Percentiles rank a stretch among this genome's conserved stretches.
phyloP scores from a whole-genome alignment of 1,140 invertebrate genomes.

The Chrysoperla carnea region DNA sequence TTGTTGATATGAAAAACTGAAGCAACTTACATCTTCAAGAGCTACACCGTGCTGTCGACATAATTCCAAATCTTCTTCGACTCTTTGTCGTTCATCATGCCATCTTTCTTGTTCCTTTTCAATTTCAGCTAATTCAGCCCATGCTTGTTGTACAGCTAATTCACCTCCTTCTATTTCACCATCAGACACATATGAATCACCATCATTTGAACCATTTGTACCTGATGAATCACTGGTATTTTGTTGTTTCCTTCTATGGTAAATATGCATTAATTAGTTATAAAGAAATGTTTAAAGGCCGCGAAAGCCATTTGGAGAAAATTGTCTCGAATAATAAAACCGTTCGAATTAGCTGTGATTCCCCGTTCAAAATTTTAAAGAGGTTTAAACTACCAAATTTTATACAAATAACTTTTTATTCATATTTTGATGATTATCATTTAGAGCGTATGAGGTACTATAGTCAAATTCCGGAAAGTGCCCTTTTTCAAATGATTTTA shows the following conservation, averaged over 20 bases:
- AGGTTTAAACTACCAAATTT: too few relatives aligned
- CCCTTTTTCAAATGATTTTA: too few relatives aligned
- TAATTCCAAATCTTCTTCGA: slow-evolving; percentile 60
- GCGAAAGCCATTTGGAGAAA: too few relatives aligned
- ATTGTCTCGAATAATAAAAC: too few relatives aligned
- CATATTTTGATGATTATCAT: too few relatives aligned
- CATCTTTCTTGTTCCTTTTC: slow-evolving; percentile 72
- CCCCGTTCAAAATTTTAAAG: too few relatives aligned
- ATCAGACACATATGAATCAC: background rate
- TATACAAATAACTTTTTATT: too few relatives aligned
- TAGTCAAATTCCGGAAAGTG: too few relatives aligned
- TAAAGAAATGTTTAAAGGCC: background rate
- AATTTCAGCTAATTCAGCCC: slow-evolving; percentile 65
- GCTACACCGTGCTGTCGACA: slow-evolving; percentile 53
- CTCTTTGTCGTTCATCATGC: slow-evolving; percentile 48
- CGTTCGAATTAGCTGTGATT: too few relatives aligned
- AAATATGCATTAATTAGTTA: background rate
- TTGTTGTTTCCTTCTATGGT: background rate
- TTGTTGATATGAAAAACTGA: background rate
- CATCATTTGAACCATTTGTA: background rate
- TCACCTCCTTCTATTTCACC: slow-evolving; percentile 35
- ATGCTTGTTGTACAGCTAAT: slow-evolving; percentile 62
- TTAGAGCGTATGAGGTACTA: too few relatives aligned
- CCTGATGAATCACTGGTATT: slow-evolving; percentile 18
- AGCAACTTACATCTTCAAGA: slow-evolving; percentile 55